phyloP scores from a whole-genome alignment of 2,797 vertebrate genomes.

The Denticeps clupeoides region DNA sequence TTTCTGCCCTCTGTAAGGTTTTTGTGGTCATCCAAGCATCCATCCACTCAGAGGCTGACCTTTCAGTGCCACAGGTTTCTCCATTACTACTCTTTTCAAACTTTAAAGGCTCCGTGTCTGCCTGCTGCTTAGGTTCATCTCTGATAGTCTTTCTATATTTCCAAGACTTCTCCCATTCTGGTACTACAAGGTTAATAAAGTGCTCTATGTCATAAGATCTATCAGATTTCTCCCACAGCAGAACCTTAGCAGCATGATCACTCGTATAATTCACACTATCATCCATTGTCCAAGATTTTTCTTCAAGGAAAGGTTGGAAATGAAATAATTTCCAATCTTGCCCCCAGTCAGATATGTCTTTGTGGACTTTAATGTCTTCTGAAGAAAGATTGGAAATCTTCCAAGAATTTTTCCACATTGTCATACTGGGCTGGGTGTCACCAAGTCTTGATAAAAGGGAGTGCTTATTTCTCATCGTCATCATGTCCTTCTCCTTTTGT shows the following conservation, averaged over 20 bases:
- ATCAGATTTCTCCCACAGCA: conserved; percentile 31
- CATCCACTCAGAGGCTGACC: conserved; percentile 38
- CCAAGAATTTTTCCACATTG: conserved; percentile 49
- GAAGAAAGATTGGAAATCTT: conserved; percentile 38
- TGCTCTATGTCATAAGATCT: conserved; percentile 20
- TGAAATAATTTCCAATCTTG: conserved; percentile 43
- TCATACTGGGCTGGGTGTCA: conserved; percentile 32
- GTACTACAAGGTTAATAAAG: conserved; percentile 9
- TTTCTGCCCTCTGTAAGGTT: conserved; percentile 12
- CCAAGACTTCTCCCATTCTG: conserved; percentile 45
- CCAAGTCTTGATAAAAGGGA: conserved; percentile 27
- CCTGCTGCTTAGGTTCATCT: conserved; percentile 1
- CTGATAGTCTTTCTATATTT: conserved; percentile 20
- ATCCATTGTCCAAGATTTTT: conserved; percentile 30
- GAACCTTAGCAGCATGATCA: conserved; percentile 8
- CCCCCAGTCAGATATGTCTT: conserved; percentile 32
- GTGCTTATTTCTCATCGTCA: conserved; percentile 20
- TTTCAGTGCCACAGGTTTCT: too few species aligned
- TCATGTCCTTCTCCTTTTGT: conserved; percentile 19
- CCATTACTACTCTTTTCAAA: too few species aligned
- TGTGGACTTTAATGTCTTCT: conserved; percentile 10
- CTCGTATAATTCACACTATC: conserved; percentile 19
- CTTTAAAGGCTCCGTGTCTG: too few species aligned
- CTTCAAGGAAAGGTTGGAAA: conserved; percentile 36
- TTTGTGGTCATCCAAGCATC: conserved; percentile 44